Evolutionary conservation across 2,113 vertebrate genomes (phyloP), one percentile per base, ranked within the genome.

Genomic region (Xyliphius kryptos): DNA sequence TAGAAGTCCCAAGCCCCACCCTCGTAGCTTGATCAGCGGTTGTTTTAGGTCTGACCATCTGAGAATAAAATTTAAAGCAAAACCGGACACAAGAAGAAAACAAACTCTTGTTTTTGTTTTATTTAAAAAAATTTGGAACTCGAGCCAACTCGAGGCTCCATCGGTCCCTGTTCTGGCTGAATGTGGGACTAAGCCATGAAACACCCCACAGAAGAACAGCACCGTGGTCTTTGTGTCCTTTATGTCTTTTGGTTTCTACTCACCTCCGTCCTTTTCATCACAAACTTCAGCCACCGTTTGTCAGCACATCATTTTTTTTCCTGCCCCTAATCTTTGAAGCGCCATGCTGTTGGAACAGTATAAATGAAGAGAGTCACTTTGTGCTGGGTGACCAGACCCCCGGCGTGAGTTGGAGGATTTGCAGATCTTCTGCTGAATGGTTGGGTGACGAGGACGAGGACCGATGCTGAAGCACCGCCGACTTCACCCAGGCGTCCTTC

Each of bases 41-140:
- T 74, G 82, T 82, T 71, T 85, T 89, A 75, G 80, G 78, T 82
- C 75, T 86, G 85, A 86, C 84, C 80, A 71, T 72, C 72, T 83
- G 53, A 77, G 76, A 79, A 78, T 72, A 61, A 78, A 68, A 74
- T 78, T 78, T 72, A 78, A 81, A 32, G 26, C 26, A 32, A 71
- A 67, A 72, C 64, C 75, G 69, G 69, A 75, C 73, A 68, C 62
- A 72, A 81, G 77, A 81, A 68, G 71, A 76, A 81, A 76, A 82
- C 71, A 67, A 76, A 80, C 68, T 37, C 36, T 58, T 41, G 17
- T 73, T 66, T 65, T 64, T 61, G 26, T 79, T 75, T 81, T 80
- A 77, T 84, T 77, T 82, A 85, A 86, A 85, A 85, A 83, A 79
- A 82, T 84, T 82, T 82, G 86, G 86, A 87, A 88, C 88, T 85